Evolutionary conservation across 2,888 invertebrate genomes (phyloP).

Genomic region (Anthoptus insignis): DNA sequence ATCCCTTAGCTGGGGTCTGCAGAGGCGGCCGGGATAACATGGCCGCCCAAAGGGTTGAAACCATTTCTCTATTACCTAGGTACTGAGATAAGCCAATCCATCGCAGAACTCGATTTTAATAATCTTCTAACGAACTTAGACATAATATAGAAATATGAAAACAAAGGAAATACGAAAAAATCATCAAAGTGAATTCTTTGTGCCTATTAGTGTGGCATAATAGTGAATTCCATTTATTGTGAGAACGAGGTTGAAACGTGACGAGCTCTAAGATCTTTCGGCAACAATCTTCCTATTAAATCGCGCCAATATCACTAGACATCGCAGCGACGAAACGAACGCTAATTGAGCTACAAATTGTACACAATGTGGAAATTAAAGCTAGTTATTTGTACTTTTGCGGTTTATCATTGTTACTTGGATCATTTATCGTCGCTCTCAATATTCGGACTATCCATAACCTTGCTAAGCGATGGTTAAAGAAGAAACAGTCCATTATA

Average conservation of each 20-base stretch:
- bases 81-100: too few species aligned
- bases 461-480: too few species aligned
- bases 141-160: too few species aligned
- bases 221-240: constrained; percentile 29
- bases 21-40: too few species aligned
- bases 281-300: constrained; percentile 47
- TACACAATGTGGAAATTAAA: constrained; percentile 8
- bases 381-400: neutral
- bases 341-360: constrained; percentile 15
- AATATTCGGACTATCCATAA: too few species aligned
- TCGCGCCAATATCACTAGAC: constrained; percentile 24
- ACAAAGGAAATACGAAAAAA: neutral
- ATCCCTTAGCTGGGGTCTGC: too few species aligned
- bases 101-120: too few species aligned
- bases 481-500: too few species aligned
- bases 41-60: too few species aligned
- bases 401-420: neutral
- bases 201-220: constrained; percentile 5
- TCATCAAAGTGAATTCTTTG: neutral
- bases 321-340: constrained; percentile 15
- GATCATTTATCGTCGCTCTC: neutral
- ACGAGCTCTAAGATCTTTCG: constrained; percentile 47
- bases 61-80: too few species aligned
- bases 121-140: too few species aligned
- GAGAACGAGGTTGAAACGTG: constrained; percentile 55